Evolutionary conservation across 2,888 invertebrate species (phyloP), one percentile per base, ranked within the genome.

Genomic region (Pasiphila rectangulata): DNA sequence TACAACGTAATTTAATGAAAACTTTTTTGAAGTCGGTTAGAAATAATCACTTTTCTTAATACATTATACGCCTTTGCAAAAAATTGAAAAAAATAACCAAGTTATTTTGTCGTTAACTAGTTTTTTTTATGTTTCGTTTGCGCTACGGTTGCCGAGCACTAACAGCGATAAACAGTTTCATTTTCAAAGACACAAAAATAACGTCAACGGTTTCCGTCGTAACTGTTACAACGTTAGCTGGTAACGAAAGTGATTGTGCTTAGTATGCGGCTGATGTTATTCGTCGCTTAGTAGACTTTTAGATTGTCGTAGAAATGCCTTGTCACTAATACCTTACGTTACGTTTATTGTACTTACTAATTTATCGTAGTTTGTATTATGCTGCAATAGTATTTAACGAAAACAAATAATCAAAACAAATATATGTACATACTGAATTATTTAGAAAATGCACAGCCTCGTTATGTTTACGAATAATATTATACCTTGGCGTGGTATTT

Each of bases 1-100:
- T 5, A 30, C 2, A 0, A n/a, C 9, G n/a, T 7, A 1, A 29
- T 29, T 29, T 7, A 15, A 2, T 9, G 13, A 29, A 1, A 0
- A 13, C 12, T 13, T 15, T 15, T 25, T 16, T 16, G 15, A 30
- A 16, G 16, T 29, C 15, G 29, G 15, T 16, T 30, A n/a, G 4
- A 56, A 62, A 75, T 81, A 80, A 81, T 83, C 81, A 81, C 83
- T 83, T 83, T 82, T 77, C 58, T 73, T 70, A 64, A 47, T 41
- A 36, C 25, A 43, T 57, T 30, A 6, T 5, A 10, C 4, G 1
- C 12, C 25, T 25, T 7, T 25, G 6, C 24, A 12, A 27, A 3
- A 7, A n/a, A n/a, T n/a, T 27, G 13, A 27, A 13, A 27, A 13
- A 4, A 13, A 27, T 9, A 12, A 6, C 3, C n/a, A n/a, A n/a